phyloP scores from a whole-genome alignment of 1,140 invertebrate species.

The Harlomillsia oculata region DNA sequence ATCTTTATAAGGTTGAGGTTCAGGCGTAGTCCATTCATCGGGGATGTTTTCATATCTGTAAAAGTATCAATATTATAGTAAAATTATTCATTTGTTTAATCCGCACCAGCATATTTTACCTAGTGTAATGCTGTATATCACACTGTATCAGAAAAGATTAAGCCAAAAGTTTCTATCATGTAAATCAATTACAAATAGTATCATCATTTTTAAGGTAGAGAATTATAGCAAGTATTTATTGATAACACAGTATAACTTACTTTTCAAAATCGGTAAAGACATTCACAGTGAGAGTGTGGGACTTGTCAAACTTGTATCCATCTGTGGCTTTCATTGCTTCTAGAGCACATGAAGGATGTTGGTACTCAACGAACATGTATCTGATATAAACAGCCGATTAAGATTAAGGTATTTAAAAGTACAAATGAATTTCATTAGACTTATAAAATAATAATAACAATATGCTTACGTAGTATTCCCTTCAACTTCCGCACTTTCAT shows the following conservation, averaged over 20 bases:
- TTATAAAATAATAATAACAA: constrained; percentile 6
- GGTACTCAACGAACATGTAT: constrained; percentile 89
- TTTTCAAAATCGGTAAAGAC: constrained; percentile 94
- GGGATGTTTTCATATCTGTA: constrained; percentile 78
- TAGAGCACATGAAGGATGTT: constrained; percentile 63
- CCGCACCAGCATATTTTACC: background rate
- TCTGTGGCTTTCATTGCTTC: constrained; percentile 80
- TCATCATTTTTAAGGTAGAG: constrained; percentile 10
- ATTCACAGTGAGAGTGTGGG: constrained; percentile 90
- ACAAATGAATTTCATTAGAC: background rate
- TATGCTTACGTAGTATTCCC: constrained; percentile 40
- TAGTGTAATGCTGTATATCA: background rate
- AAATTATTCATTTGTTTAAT: background rate
- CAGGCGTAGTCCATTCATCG: constrained; percentile 83
- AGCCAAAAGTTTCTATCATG: constrained; percentile 20
- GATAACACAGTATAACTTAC: constrained; percentile 41
- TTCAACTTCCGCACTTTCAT: constrained; percentile 68
- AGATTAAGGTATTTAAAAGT: background rate
- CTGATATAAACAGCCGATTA: constrained; percentile 40
- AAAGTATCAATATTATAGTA: constrained; percentile 22
- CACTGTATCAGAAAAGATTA: constrained; percentile 30
- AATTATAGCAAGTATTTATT: background rate
- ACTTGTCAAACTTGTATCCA: constrained; percentile 92
- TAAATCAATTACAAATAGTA: constrained; percentile 2
- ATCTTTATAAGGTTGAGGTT: constrained; percentile 72